Base-by-base conservation (phyloP, 2,888 invertebrate species). In the Seira musarum region DNA sequence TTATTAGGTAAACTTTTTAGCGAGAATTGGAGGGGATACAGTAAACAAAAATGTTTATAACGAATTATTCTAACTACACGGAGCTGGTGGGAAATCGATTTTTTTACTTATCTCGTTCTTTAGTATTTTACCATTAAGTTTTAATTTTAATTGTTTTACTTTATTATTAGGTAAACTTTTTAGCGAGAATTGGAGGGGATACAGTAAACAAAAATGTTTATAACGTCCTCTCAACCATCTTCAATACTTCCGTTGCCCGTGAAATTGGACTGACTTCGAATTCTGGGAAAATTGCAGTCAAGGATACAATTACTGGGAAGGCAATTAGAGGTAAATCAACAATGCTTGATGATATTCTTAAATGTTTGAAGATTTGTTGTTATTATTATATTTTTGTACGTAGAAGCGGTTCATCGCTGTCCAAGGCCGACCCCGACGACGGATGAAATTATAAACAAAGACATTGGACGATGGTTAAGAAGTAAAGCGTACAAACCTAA, bases 391-490 rank as follows among this genome's bases (percentile, higher is more conserved):
- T n/a, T n/a, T n/a, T n/a, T n/a, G n/a, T n/a, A n/a, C n/a, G n/a
- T n/a, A n/a, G n/a, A n/a, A n/a, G n/a, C n/a, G n/a, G n/a, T n/a
- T n/a, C 40, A 40, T 40, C 6, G 6, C 6, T 8, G 6, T 13
- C 40, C 40, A 8, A 40, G 13, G 40, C 6, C 6, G 13, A 40
- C 6, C 6, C 40, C 40, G 13, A 40, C 40, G 13, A 40, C 40
- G 40, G 40, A 40, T 40, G 40, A 40, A 40, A 13, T 13, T 40
- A 53, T 70, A 13, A 70, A 60, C 10, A 15, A 25, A 1, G 19
- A 70, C 17, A 64, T 77, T 30, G 77, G 65, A 0, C 1, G 24
- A 10, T 77, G 77, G 77, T 68, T 77, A 1, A n/a, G 77, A 19
- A 69, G 24, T 24, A 61, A 60, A 1, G 24, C 6, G 13, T 68